A percentile compares a stretch with the other conserved stretches of the same genome.
Evolutionary conservation across 2,797 vertebrate species (phyloP).

Genomic region (Euphonia xanthogaster): DNA sequence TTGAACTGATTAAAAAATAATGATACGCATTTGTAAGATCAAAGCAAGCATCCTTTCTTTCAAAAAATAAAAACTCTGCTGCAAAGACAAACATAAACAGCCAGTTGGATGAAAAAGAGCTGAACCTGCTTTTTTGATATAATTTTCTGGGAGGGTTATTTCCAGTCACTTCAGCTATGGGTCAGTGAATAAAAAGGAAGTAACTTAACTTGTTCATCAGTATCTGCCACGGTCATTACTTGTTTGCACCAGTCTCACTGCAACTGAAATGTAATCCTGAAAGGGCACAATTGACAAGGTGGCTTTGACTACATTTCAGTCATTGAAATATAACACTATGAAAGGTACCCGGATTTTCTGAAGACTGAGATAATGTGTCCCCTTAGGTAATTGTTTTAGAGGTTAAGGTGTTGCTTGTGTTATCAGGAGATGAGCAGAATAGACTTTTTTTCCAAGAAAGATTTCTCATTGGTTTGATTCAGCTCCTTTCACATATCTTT

Average conservation of each 20-base stretch:
- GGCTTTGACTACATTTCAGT: background rate
- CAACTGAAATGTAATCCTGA: background rate
- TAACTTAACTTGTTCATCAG: background rate
- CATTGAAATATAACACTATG: background rate
- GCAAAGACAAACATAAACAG: background rate
- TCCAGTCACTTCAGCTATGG: background rate
- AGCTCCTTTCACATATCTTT: background rate
- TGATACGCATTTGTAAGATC: background rate
- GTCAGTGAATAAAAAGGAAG: background rate
- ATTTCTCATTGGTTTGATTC: background rate
- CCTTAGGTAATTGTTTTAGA: background rate
- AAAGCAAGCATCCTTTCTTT: background rate
- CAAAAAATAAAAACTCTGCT: background rate
- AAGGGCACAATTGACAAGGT: background rate
- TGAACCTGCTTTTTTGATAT: background rate
- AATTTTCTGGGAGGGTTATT: background rate
- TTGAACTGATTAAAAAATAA: background rate
- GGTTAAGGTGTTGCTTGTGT: background rate
- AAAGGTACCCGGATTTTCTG: background rate
- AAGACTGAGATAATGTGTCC: background rate
- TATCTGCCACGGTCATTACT: background rate
- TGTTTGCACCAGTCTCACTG: background rate
- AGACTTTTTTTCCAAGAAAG: background rate
- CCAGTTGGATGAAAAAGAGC: background rate
- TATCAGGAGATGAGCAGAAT: background rate